Evolutionary conservation across 1,140 invertebrate genomes (phyloP), one percentile per base, ranked within the genome.

Genomic region (Goniozus legneri): DNA sequence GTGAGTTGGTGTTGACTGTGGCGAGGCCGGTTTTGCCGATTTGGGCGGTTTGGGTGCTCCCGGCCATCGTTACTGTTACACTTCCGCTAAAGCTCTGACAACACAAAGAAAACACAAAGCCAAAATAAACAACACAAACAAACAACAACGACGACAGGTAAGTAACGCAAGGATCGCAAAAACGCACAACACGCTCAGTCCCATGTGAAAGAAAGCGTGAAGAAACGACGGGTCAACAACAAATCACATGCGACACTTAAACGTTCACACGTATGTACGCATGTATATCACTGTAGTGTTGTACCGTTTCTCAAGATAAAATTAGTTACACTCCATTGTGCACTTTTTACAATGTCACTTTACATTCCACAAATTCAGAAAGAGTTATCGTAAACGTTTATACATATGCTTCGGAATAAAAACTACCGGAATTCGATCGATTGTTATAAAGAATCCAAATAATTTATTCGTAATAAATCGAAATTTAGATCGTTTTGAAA

Each of bases 41-140:
- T 64, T 85, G 79, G 66, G 84, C 70, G 62, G 86, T 84, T 63
- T 85, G 79, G 67, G 85, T 83, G 76, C 88, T 86, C 52, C 84
- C 85, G 75, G 84, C 85, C 69, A 88, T 78, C 73, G 68, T 75
- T 70, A 73, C 73, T 58, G 86, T 87, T 69, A 87, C 86, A 73
- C 85, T 83, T 54, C 86, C 87, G 71, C 83, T 84, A 79, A 89
- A 89, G 75, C 84, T 87, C 88, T 90, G 78, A 69, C 81, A 77
- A 73, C 73, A 69, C 71, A 77, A 76, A 71, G 67, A 76, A 75
- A 77, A 76, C 67, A 69, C 65, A 75, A 76, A 72, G 68, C 73
- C 67, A 74, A 76, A 74, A 75, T 73, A 74, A 77, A 75, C 70
- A 74, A 75, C 68, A 73, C 66, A 75, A 69, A 72, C 67, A 69